Evolutionary conservation across 1,140 invertebrate genomes (phyloP), one percentile per base, ranked within the genome.

Genomic region (Centruroides sculpturatus): DNA sequence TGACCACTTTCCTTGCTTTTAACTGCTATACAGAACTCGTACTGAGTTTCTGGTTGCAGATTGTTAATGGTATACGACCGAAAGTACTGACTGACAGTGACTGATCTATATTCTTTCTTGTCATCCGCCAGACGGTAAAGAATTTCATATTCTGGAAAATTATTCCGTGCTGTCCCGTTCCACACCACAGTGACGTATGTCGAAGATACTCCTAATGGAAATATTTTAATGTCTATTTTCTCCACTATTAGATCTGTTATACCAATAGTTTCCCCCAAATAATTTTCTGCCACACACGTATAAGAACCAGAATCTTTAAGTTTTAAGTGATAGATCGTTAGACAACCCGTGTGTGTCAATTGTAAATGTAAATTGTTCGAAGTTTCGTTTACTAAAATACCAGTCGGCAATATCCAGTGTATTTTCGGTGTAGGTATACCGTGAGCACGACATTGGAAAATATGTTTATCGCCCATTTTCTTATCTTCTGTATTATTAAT

Each of bases 1-100:
- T 66, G 59, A 47, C 71, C 61, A 56, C 70, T 65, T 23, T 71
- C 57, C 63, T 73, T 72, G 41, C 70, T 68, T 56, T 74, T 69
- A 57, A 74, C 74, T 52, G 74, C 72, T 12, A 78, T 70, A 64
- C 77, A 79, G 57, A 79, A 71, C 62, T 75, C 70, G 60, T 79
- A 78, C 0, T 61, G 68, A 2, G 73, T 76, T 5, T 68, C 61
- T 8, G 77, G 73, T 57, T 69, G 64, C 3, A 79, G 65, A 53
- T 73, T 69, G 36, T 68, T 70, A 6, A 78, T 71, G n/a, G 76
- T 78, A 63, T 73, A 77, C 13, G 68, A 72, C 23, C 71, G 69
- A 56, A 70, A 62, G 51, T 67, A 62, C 47, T 70, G 67, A 34
- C 59, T 67, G 4, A 64, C 64, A 11, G 64, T 61, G 3, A 66